phyloP scores from a whole-genome alignment of 2,888 invertebrate species.

The Protula sp. region DNA sequence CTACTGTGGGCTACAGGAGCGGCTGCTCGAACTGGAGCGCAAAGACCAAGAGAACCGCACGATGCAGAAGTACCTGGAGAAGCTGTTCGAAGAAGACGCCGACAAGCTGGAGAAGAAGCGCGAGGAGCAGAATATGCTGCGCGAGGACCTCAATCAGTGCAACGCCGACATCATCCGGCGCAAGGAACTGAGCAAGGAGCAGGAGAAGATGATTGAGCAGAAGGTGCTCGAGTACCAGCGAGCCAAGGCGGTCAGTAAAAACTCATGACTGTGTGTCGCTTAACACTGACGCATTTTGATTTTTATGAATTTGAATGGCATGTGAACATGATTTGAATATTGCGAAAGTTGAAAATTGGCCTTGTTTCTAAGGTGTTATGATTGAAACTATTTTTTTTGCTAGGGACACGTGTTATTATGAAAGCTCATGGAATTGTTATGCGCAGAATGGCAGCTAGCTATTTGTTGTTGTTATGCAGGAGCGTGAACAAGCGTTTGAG shows the following conservation, averaged over 20 bases:
- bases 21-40: conserved; percentile 47
- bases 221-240: conserved; percentile 52
- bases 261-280: too few species aligned
- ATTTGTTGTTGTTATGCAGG: too few species aligned
- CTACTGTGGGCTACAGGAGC: too few species aligned
- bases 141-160: conserved; percentile 47
- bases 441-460: too few species aligned
- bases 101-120: conserved; percentile 39
- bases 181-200: conserved; percentile 42
- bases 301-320: too few species aligned
- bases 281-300: too few species aligned
- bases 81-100: conserved; percentile 51
- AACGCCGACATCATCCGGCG: conserved; percentile 46
- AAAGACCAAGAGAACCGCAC: conserved; percentile 53
- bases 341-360: too few species aligned
- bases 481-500: conserved; percentile 49
- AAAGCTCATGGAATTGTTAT: too few species aligned
- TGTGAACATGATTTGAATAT: too few species aligned
- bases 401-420: too few species aligned
- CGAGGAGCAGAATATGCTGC: conserved; percentile 30
- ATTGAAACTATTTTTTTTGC: too few species aligned
- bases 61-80: conserved; percentile 52
- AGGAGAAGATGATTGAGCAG: conserved; percentile 47
- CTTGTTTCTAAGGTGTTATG: too few species aligned
- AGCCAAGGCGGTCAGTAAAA: conserved; percentile 53